Conservation (phyloP, 2,797 vertebrate genomes). For the Bradypodion ventrale region DNA sequence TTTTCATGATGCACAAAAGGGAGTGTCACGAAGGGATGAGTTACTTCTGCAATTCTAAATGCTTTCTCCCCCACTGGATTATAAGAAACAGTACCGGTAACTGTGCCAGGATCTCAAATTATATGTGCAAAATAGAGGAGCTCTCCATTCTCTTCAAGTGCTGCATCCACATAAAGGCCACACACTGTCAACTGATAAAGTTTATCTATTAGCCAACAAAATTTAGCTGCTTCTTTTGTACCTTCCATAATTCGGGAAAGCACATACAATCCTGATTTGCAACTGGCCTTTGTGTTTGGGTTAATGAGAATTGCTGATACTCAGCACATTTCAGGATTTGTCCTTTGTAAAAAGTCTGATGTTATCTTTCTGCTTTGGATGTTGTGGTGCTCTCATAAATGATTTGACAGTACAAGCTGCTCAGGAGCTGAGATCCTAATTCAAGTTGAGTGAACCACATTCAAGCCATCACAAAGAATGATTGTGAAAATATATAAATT, state of each 20-base stretch:
- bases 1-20: no score
- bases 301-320: not conserved
- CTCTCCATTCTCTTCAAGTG: not conserved
- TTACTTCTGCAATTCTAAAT: not conserved
- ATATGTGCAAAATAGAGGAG: not conserved
- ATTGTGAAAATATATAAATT: constrained; percentile 17
- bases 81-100: not conserved
- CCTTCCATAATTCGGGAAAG: constrained; percentile 1
- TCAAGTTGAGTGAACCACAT: constrained; percentile 9
- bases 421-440: constrained; percentile 21
- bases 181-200: not conserved
- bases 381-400: constrained; percentile 8
- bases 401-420: constrained; percentile 9
- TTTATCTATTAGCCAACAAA: not conserved
- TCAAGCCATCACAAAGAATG: not conserved
- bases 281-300: not conserved
- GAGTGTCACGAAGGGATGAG: no score
- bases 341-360: not conserved
- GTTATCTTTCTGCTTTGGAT: constrained; percentile 31
- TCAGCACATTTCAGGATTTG: constrained; percentile 7
- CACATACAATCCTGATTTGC: constrained; percentile 1
- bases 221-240: not conserved
- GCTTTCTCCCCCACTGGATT: not conserved
- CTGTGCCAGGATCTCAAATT: not conserved
- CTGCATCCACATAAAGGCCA: not conserved